phyloP scores from a whole-genome alignment of 1,140 invertebrate genomes.

The Drosophila tani region DNA sequence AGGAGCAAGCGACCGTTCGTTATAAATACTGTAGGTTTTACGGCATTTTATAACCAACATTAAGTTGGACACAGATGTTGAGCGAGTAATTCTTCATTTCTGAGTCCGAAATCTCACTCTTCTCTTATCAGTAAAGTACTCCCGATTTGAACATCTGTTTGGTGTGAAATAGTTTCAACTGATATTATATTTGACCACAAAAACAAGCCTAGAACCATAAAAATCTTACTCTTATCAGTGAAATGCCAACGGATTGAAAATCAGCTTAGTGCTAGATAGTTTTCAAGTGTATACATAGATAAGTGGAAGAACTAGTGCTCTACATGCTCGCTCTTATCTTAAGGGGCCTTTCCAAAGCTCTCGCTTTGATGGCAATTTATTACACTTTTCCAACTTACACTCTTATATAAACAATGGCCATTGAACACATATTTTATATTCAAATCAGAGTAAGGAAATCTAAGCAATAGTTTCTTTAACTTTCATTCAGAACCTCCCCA shows the following conservation, averaged over 20 bases:
- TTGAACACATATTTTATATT: background rate
- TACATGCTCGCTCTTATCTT: background rate
- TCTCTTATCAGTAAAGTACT: background rate
- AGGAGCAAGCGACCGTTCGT: background rate
- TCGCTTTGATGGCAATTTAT: too few relatives aligned
- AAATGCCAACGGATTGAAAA: constrained; percentile 7
- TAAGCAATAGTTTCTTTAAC: constrained; percentile 16
- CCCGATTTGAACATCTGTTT: background rate
- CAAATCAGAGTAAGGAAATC: background rate
- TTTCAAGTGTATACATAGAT: constrained; percentile 7
- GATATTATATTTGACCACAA: too few relatives aligned
- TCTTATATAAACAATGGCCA: background rate
- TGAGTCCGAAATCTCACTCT: background rate
- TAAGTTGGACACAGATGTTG: background rate
- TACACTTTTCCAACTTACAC: constrained; percentile 3
- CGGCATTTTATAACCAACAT: constrained; percentile 10
- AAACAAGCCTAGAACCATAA: too few relatives aligned
- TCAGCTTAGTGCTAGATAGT: constrained; percentile 13
- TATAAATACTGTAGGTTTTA: constrained; percentile 16
- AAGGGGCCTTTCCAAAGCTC: background rate
- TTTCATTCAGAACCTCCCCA: background rate
- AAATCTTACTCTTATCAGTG: background rate
- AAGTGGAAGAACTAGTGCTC: background rate
- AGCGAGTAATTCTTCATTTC: too few relatives aligned
- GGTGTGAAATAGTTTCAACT: background rate